phyloP scores from a whole-genome alignment of 2,888 invertebrate species.

The Hymenopus coronatus region DNA sequence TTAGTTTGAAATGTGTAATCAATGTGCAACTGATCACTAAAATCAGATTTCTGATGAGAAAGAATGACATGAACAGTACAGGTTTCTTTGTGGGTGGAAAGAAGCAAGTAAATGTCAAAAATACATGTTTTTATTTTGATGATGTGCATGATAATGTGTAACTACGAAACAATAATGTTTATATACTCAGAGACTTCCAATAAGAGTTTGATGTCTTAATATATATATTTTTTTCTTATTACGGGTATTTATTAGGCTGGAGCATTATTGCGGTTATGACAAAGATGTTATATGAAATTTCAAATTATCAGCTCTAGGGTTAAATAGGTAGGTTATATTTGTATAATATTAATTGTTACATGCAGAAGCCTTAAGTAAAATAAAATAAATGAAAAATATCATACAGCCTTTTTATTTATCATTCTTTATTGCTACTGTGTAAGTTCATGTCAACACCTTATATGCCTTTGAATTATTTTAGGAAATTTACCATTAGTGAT shows the following conservation, averaged over 20 bases:
- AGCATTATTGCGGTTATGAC: not conserved
- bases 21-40: not conserved
- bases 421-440: too few relatives aligned
- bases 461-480: too few relatives aligned
- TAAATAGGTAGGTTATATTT: not conserved
- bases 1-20: not conserved
- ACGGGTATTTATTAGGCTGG: not conserved
- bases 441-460: too few relatives aligned
- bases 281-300: not conserved
- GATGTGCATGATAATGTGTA: not conserved
- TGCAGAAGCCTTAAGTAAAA: not conserved
- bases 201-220: not conserved
- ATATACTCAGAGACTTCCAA: not conserved
- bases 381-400: not conserved
- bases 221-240: not conserved
- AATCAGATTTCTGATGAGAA: not conserved
- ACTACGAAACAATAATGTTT: not conserved
- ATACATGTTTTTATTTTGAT: not conserved
- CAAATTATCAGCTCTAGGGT: not conserved
- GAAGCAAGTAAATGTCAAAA: not conserved
- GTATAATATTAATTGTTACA: not conserved
- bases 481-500: too few relatives aligned
- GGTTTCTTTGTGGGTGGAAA: not conserved
- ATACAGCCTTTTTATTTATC: too few relatives aligned
- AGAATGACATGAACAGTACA: not conserved